A percentile compares a stretch with the other conserved stretches of the same genome.
Conservation (phyloP, 2,113 vertebrate genomes). For the Rhinopomastus cyanomelas region DNA sequence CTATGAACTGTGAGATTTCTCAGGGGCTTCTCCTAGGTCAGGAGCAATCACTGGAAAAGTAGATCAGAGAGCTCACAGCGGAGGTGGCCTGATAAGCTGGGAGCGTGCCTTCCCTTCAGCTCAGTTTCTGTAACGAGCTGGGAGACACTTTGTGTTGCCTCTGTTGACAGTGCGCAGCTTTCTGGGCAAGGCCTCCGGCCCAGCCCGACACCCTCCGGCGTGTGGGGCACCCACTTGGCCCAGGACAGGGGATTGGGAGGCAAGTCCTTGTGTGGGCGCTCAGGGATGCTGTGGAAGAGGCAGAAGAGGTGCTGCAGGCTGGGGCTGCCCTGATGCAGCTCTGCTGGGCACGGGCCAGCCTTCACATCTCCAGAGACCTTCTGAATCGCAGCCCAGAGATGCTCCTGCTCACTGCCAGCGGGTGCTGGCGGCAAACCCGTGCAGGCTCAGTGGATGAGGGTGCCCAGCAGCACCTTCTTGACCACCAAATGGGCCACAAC, state of each 20-base stretch:
- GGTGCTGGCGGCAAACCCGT: not conserved
- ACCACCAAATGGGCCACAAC: not conserved
- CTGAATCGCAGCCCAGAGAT: not conserved
- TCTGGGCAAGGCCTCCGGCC: not conserved
- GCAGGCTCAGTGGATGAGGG: not conserved
- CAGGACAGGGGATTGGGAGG: not conserved
- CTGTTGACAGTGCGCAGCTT: not conserved
- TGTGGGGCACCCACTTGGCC: not conserved
- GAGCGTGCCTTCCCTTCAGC: constrained; percentile 57
- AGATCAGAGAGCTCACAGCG: constrained; percentile 69
- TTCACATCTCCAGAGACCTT: rapidly evolving
- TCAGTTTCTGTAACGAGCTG: constrained; percentile 62
- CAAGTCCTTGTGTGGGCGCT: not conserved
- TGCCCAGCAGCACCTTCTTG: not conserved
- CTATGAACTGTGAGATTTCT: constrained; percentile 56
- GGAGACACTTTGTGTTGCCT: not conserved
- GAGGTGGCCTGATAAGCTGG: constrained; percentile 66
- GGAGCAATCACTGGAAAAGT: constrained; percentile 64
- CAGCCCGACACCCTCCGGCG: not conserved
- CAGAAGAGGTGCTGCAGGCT: not conserved
- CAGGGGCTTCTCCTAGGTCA: constrained; percentile 67
- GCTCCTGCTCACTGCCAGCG: rapidly evolving
- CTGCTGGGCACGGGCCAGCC: not conserved
- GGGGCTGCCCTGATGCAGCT: rapidly evolving
- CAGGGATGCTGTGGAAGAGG: not conserved